These are phyloP conservation scores for Tadarida brasiliensis DNA, from an alignment of 2,797 vertebrate genomes.

Conservation along the genomic window DNA sequence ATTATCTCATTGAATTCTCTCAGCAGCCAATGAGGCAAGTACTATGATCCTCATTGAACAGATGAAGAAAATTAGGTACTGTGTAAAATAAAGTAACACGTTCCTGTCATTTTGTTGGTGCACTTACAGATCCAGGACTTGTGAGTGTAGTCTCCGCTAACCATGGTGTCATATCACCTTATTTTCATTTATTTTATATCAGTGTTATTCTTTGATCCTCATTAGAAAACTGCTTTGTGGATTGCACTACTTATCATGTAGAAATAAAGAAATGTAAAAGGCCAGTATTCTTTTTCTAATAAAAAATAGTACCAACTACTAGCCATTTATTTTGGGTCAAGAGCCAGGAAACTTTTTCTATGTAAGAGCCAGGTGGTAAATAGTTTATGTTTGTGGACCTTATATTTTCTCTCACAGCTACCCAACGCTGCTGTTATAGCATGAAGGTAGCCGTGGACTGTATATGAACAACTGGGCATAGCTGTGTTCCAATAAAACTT, in stretches of 20 bases:
- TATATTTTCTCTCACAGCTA: not conserved
- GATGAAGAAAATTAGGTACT: slow-evolving; percentile 13
- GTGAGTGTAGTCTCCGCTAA: not conserved
- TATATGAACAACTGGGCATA: not conserved
- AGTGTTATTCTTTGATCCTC: not conserved
- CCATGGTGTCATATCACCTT: not conserved
- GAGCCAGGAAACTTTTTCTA: not conserved
- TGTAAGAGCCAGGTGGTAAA: not conserved
- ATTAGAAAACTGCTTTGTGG: not conserved
- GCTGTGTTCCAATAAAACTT: not conserved
- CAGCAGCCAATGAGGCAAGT: not conserved
- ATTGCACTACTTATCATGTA: not conserved
- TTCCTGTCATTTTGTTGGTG: not conserved
- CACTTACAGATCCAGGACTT: not conserved
- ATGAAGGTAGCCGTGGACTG: not conserved
- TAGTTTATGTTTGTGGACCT: not conserved
- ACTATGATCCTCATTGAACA: not conserved
- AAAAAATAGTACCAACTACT: not conserved
- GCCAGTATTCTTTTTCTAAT: not conserved
- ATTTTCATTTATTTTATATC: not conserved
- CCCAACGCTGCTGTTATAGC: not conserved
- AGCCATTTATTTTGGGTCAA: not conserved
- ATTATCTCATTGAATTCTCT: slow-evolving; percentile 13
- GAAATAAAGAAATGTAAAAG: not conserved
- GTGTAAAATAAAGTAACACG: not conserved